Base-by-base conservation (phyloP, 1,140 invertebrate genomes). In the Yoshiicerus persimilis region DNA sequence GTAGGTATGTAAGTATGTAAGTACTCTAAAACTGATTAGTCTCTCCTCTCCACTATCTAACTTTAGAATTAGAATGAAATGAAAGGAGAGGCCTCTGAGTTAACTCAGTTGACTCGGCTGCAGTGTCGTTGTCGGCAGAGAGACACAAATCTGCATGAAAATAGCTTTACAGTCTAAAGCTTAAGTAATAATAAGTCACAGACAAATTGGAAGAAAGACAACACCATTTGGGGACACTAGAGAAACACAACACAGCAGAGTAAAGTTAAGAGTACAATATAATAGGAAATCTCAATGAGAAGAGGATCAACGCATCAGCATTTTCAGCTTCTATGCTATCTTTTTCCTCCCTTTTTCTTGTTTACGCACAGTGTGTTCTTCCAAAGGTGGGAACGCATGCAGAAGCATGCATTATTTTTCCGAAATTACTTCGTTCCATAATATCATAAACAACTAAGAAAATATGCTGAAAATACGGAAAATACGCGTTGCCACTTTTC, bases 161-260 rank as follows among this genome's bases (percentile, higher is more conserved):
- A 70, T 70, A 70, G 64, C 64, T 70, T 70, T 70, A 16, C 9
- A 70, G 64, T 30, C 64, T 70, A 70, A 66, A 70, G 64, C 64
- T 70, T 25, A 70, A 70, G 23, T 70, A 70, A 70, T 83, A 83
- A 83, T 83, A 83, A 83, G 77, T 83, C 77, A 39, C 30, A 83
- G 77, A 83, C 77, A 83, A 83, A 83, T 83, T 83, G 77, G 77
- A 83, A 83, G 77, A 83, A 83, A 83, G 77, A 83, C 34, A 83
- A 83, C 77, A 83, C 77, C 77, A 83, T 36, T 83, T 39, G 32
- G 32, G 36, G 77, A 25, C 75, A 77, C 47, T 8, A 6, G 47
- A 25, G 77, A 83, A 25, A 83, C 77, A 83, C 3, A 80, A 80
- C 27, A 36, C 36, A 36, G 23, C 36, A 83, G n/a, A 80, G 6